Percentiles rank a stretch among this genome's conserved stretches.
Conservation (phyloP, 2,888 invertebrate genomes). For the Amaurobius ferox region DNA sequence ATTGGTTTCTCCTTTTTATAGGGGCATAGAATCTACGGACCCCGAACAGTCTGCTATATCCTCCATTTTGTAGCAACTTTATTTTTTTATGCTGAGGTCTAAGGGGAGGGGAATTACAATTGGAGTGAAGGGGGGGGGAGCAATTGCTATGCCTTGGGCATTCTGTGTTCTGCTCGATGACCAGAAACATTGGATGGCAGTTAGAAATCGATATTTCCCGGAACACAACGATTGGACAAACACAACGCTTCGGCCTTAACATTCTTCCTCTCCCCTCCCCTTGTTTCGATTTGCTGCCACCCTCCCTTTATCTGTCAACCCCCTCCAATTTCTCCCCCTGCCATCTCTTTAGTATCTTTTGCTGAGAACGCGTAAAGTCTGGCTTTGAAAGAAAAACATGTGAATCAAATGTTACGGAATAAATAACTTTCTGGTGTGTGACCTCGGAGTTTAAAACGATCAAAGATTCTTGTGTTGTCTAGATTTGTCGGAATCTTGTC, state of each 20-base stretch:
- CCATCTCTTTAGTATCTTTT: slow-evolving; percentile 19
- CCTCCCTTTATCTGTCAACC: neutral
- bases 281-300: slow-evolving; percentile 27
- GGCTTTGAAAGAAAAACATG: slow-evolving; percentile 12
- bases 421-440: neutral
- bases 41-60: slow-evolving; percentile 27
- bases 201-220: slow-evolving; percentile 72
- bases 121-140: slow-evolving; percentile 26
- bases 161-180: slow-evolving; percentile 65
- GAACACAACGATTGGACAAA: slow-evolving; percentile 70
- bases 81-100: slow-evolving; percentile 1
- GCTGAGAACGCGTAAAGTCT: slow-evolving; percentile 25
- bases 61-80: slow-evolving; percentile 39
- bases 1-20: slow-evolving; percentile 44
- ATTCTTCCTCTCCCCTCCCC: slow-evolving; percentile 37
- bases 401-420: slow-evolving; percentile 17
- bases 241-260: slow-evolving; percentile 62
- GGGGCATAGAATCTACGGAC: slow-evolving; percentile 12
- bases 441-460: neutral
- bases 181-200: slow-evolving; percentile 72
- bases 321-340: slow-evolving; percentile 13
- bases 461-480: neutral
- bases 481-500: neutral
- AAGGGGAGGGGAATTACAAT: slow-evolving; percentile 7
- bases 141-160: slow-evolving; percentile 64